Base-by-base conservation (phyloP, 2,888 invertebrate genomes). In the Ochlodes sylvanus region DNA sequence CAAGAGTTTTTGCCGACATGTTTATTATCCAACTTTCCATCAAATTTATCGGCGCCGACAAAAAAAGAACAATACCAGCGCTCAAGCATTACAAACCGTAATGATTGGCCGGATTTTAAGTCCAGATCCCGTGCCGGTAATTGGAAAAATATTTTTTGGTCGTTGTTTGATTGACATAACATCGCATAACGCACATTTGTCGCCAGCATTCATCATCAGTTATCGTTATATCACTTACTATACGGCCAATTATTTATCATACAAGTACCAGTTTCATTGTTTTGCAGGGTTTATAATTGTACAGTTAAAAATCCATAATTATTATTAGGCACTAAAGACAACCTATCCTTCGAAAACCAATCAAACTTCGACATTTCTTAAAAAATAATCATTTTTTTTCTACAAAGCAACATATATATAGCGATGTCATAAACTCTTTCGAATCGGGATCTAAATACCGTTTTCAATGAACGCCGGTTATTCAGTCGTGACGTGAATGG, bases 401-500 rank as follows among this genome's bases (percentile, higher is more conserved):
- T 47, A 17, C 15, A 17, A 47, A 15, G 12, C 7, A 7, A 17
- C 44, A 17, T 7, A 47, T 15, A 12, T 38, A 12, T 38, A 9
- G 38, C 42, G 7, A 50, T 42, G 5, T 32, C 44, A 60, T 58
- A 42, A 54, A 60, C 19, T 54, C 38, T 32, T 65, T 41, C 32
- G 12, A 63, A 56, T 56, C 32, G 55, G 17, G 54, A 65, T 65
- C 42, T 60, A 60, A 66, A 52, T 60, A 66, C 58, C 42, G 62
- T 69, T 64, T 70, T 71, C 71, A 68, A 71, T 74, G 73, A 73
- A 55, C 27, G 68, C 70, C 71, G 72, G 73, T 74, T 74, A 74
- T 75, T 76, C 73, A 71, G 80, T 79, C 78, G 77, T 72, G 73
- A 72, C 76, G 72, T 86, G 86, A 87, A 87, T 87, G 72, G 83